Evolutionary conservation across 2,113 vertebrate species (phyloP).

Genomic region (Misgurnus anguillicaudatus): DNA sequence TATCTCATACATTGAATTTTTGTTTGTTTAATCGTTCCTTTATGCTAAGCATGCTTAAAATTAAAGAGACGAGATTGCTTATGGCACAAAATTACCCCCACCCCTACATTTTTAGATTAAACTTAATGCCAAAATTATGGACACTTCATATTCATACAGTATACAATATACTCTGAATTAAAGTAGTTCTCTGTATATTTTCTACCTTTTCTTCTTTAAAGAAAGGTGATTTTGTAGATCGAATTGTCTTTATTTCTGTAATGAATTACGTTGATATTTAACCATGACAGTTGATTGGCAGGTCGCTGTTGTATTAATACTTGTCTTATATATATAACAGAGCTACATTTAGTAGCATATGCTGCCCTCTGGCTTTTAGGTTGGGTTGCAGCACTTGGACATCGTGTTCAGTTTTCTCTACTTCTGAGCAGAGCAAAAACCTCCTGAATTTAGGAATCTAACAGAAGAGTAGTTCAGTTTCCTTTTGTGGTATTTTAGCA

Average conservation of each 20-base stretch:
- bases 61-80: not conserved
- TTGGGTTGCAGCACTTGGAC: not conserved
- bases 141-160: not conserved
- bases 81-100: not conserved
- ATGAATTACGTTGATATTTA: constrained; percentile 13
- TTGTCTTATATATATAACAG: constrained; percentile 7
- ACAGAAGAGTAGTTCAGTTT: constrained; percentile 20
- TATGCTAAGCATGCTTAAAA: constrained; percentile 3
- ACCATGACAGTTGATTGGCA: not conserved
- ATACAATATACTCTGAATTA: not conserved
- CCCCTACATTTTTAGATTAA: too few relatives aligned
- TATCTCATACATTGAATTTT: constrained; percentile 1
- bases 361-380: not conserved
- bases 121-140: too few relatives aligned
- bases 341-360: not conserved
- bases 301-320: constrained; percentile 1
- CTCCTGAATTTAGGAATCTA: not conserved
- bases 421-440: not conserved
- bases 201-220: not conserved
- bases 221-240: not conserved
- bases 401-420: not conserved
- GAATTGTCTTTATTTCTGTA: constrained; percentile 10
- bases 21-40: not conserved
- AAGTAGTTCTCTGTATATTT: not conserved
- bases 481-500: constrained; percentile 44